Conservation (phyloP, 2,113 vertebrate species). For the Callospermophilus lateralis region DNA sequence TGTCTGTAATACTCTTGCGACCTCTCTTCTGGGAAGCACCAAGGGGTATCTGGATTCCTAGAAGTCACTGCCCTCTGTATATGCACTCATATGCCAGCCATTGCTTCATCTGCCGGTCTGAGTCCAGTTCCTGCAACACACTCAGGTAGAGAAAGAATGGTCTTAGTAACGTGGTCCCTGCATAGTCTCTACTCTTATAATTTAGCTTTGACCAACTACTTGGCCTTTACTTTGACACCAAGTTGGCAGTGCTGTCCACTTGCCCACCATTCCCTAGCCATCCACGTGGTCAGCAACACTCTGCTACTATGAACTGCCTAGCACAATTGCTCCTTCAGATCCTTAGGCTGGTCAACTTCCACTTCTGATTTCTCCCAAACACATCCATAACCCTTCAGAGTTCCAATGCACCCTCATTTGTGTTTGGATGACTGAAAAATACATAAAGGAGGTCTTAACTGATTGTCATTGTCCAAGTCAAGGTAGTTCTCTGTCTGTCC, state of each 20-base stretch:
- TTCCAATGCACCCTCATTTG: background rate
- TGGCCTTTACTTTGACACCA: background rate
- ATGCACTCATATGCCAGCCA: background rate
- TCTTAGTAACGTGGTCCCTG: background rate
- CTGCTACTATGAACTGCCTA: background rate
- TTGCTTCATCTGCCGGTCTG: background rate
- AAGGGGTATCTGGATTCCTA: background rate
- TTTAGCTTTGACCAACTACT: background rate
- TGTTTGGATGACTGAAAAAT: background rate
- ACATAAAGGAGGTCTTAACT: background rate
- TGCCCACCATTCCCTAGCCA: background rate
- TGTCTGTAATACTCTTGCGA: background rate
- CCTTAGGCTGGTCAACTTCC: too few relatives aligned
- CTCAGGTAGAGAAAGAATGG: background rate
- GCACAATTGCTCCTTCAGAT: background rate
- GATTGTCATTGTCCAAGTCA: background rate
- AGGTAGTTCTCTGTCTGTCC: background rate
- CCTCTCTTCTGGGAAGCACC: background rate
- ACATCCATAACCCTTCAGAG: background rate
- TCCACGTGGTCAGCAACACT: background rate
- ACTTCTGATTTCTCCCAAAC: background rate
- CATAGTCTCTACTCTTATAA: background rate
- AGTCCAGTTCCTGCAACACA: background rate
- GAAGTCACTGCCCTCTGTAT: background rate
- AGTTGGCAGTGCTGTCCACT: background rate